Evolutionary conservation across 1,140 invertebrate species (phyloP).

Genomic region (Philaenus spumarius): DNA sequence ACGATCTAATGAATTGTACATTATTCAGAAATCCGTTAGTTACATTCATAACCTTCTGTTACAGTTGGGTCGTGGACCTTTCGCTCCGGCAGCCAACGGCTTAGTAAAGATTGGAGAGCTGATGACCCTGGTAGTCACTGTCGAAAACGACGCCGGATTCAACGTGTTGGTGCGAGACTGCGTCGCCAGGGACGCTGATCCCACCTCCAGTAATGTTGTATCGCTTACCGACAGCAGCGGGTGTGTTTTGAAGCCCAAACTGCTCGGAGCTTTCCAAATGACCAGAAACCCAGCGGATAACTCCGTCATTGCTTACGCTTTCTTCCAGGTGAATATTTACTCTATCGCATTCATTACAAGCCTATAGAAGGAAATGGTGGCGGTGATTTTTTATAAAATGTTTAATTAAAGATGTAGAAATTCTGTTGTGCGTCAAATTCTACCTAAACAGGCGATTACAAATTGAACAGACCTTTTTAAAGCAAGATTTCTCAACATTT

Average conservation of each 20-base stretch:
- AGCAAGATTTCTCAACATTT: too few species aligned
- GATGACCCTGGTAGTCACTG: constrained; percentile 74
- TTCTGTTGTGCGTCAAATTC: too few species aligned
- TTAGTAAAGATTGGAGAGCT: constrained; percentile 75
- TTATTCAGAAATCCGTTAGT: too few species aligned
- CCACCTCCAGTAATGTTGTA: constrained; percentile 44
- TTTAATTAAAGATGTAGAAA: too few species aligned
- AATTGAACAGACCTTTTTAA: too few species aligned
- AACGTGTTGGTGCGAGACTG: constrained; percentile 74
- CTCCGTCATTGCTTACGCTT: constrained; percentile 70
- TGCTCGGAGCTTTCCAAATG: constrained; percentile 76
- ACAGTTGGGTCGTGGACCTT: constrained; percentile 66
- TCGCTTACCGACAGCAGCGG: constrained; percentile 67
- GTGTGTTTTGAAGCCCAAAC: constrained; percentile 72
- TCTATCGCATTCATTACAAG: not conserved
- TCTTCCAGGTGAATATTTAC: constrained; percentile 50
- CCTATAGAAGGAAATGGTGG: too few species aligned
- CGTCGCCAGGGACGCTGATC: constrained; percentile 54
- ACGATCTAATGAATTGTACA: too few species aligned
- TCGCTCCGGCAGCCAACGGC: constrained; percentile 64
- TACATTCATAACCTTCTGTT: too few species aligned
- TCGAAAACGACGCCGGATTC: constrained; percentile 71
- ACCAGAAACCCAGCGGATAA: constrained; percentile 64
- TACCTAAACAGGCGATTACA: too few species aligned
- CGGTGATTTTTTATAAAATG: too few species aligned